A percentile compares a stretch with the other conserved stretches of the same genome.
phyloP scores from a whole-genome alignment of 2,113 vertebrate genomes.

The Sinocyclocheilus rhinocerous region DNA sequence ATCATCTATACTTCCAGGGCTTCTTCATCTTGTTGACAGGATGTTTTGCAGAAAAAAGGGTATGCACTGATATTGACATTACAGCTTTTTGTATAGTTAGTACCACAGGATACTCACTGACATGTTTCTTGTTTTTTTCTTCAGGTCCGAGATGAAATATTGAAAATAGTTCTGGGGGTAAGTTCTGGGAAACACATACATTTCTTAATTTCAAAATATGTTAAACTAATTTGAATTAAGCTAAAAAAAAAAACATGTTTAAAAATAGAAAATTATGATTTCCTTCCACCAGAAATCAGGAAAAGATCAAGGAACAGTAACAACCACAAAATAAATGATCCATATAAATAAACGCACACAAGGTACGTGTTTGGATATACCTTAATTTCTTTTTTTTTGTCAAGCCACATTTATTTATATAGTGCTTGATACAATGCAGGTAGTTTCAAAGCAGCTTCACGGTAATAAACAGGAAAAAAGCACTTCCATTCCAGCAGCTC shows the following conservation, averaged over 20 bases:
- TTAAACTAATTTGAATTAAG: neutral
- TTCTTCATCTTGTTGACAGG: conserved; percentile 76
- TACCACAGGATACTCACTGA: too few species aligned
- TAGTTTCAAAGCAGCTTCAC: too few species aligned
- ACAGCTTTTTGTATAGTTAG: too few species aligned
- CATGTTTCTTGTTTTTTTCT: neutral
- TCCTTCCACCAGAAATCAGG: neutral
- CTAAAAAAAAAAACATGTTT: neutral
- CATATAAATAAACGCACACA: neutral
- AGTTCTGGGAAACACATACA: neutral
- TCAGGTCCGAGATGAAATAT: conserved; percentile 37
- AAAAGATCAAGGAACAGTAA: neutral
- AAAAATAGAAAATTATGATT: neutral
- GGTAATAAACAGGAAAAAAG: neutral
- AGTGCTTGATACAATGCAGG: neutral
- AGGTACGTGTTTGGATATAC: neutral
- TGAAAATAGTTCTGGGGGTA: conserved; percentile 30
- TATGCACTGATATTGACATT: conserved; percentile 49
- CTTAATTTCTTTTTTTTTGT: neutral
- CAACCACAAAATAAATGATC: neutral
- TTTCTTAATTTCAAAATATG: neutral
- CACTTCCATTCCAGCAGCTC: neutral
- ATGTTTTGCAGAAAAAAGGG: conserved; percentile 76
- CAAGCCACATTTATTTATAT: neutral
- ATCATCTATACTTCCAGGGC: conserved; percentile 66